Evolutionary conservation across 2,113 vertebrate genomes (phyloP).

Genomic region (Heloderma charlesbogerti): DNA sequence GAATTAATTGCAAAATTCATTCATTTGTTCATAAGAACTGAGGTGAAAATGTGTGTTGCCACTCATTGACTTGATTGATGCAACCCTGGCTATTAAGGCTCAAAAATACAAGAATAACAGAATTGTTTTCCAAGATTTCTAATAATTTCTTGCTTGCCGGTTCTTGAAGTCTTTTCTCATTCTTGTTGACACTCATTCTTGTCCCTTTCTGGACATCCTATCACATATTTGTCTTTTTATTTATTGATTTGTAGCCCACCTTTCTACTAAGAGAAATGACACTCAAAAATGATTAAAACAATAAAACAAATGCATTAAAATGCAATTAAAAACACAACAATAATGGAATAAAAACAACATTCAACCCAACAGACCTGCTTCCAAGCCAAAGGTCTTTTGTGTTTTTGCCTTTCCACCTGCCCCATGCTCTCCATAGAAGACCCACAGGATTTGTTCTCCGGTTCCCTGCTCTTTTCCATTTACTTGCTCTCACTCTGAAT

Average conservation of each 20-base stretch:
- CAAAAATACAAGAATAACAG: background rate
- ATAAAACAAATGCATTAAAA: too few relatives aligned
- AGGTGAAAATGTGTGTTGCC: background rate
- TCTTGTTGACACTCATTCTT: background rate
- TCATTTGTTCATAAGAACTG: too few relatives aligned
- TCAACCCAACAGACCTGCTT: too few relatives aligned
- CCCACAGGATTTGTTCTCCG: background rate
- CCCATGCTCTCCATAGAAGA: background rate
- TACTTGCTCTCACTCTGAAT: background rate
- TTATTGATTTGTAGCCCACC: background rate
- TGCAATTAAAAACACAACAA: too few relatives aligned
- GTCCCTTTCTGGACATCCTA: background rate
- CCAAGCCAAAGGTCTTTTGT: too few relatives aligned
- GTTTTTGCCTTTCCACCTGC: background rate
- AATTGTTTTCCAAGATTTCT: background rate
- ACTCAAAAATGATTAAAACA: too few relatives aligned
- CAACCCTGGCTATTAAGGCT: background rate
- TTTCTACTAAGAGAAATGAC: too few relatives aligned
- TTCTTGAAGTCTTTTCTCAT: background rate
- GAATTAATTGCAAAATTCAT: background rate
- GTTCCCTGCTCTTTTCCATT: background rate
- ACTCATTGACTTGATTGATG: background rate
- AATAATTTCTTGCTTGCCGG: background rate
- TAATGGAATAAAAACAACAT: too few relatives aligned
- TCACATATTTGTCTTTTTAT: background rate